Evolutionary conservation across 1,140 invertebrate genomes (phyloP).

Genomic region (Zaprionus vittiger): DNA sequence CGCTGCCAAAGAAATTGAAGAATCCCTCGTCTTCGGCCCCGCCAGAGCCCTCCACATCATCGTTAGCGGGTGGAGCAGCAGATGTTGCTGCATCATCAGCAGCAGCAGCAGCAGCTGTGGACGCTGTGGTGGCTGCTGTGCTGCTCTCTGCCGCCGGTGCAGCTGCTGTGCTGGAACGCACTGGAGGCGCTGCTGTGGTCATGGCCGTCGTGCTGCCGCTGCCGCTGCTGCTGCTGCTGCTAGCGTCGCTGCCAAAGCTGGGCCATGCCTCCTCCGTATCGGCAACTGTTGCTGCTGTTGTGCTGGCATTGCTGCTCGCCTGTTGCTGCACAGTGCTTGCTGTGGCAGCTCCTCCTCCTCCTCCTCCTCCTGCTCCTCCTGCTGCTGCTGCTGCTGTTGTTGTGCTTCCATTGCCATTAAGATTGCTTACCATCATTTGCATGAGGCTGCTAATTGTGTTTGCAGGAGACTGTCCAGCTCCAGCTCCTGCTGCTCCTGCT

Average conservation of each 20-base stretch:
- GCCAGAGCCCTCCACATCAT: conserved; percentile 83
- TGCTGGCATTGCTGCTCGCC: conserved; percentile 17
- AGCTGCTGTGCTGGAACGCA: conserved; percentile 51
- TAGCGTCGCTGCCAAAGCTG: neutral
- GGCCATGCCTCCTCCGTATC: neutral
- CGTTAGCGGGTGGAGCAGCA: conserved; percentile 52
- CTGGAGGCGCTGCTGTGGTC: conserved; percentile 46
- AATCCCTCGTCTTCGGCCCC: conserved; percentile 51
- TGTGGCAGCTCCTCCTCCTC: neutral
- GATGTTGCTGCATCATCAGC: conserved; percentile 15
- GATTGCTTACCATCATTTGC: conserved; percentile 15
- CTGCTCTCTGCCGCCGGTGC: conserved; percentile 20
- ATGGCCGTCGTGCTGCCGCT: conserved; percentile 34
- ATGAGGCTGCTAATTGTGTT: neutral
- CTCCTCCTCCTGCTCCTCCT: neutral
- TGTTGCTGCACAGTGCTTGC: neutral
- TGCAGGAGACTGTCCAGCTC: neutral
- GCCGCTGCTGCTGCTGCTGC: conserved; percentile 7
- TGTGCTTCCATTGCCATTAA: conserved; percentile 13
- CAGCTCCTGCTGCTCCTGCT: neutral
- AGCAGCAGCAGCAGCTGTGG: conserved; percentile 26
- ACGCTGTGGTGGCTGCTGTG: neutral
- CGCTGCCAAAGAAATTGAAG: conserved; percentile 55
- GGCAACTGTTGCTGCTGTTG: conserved; percentile 22
- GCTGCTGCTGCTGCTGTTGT: conserved; percentile 3